Conservation (phyloP, 2,888 invertebrate genomes). For the Ferdinandea cuprea region DNA sequence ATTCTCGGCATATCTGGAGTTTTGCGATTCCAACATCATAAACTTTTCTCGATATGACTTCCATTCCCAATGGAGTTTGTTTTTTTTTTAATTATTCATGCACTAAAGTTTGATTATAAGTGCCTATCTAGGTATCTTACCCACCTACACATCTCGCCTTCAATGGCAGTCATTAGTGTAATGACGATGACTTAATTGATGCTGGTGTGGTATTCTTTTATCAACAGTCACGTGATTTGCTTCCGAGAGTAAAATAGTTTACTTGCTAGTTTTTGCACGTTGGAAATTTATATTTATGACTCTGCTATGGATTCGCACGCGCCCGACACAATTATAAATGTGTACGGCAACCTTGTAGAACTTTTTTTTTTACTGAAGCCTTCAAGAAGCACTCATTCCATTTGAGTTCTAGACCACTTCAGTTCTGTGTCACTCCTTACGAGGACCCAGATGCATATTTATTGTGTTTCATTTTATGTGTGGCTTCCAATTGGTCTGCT, state of each 20-base stretch:
- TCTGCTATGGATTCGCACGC: background rate
- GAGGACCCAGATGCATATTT: too few relatives aligned
- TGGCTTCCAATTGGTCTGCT: too few relatives aligned
- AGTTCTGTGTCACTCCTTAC: too few relatives aligned
- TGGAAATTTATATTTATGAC: too few relatives aligned
- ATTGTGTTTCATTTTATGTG: too few relatives aligned
- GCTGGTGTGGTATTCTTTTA: background rate
- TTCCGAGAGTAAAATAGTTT: background rate
- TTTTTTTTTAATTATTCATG: background rate
- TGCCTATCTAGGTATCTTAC: background rate
- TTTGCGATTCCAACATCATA: too few relatives aligned
- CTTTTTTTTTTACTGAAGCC: background rate
- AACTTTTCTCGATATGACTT: too few relatives aligned
- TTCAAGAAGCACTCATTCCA: background rate
- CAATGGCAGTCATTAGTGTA: background rate
- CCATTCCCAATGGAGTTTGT: background rate
- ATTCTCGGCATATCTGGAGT: too few relatives aligned
- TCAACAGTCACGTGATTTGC: background rate
- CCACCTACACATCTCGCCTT: background rate
- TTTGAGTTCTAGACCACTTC: too few relatives aligned
- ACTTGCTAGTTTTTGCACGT: background rate
- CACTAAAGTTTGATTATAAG: background rate
- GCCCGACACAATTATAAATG: too few relatives aligned
- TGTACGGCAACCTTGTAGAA: background rate
- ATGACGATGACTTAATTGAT: background rate